Base-by-base conservation (phyloP, 2,888 invertebrate species). In the Lasioglossum malachurum region DNA sequence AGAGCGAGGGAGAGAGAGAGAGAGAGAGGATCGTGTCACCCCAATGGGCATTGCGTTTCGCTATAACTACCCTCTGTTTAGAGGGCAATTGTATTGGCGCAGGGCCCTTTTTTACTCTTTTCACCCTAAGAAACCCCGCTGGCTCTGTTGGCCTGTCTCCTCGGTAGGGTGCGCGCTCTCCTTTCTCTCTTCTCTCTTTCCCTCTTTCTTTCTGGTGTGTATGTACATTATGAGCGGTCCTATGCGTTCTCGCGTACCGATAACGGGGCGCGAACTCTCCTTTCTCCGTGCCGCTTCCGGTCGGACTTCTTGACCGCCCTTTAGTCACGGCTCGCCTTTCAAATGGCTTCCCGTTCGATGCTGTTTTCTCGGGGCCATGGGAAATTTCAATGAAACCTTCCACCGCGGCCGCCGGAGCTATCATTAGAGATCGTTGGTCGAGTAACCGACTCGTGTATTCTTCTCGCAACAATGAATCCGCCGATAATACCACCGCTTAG, bases 51-150 rank as follows among this genome's bases (percentile, higher is more conserved):
- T 88, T 90, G 89, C 93, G 87, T 93, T 93, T 93, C 92, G 90
- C 91, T 92, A 91, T 93, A 93, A 93, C 93, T 93, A 93, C 93
- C 93, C 93, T 93, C 92, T 93, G 93, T 94, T 94, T 94, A 93
- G 93, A 92, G 92, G 93, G 91, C 93, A 93, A 93, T 93, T 93
- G 93, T 93, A 91, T 90, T 87, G 89, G 84, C 88, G 92, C 89
- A 88, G 91, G 90, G 91, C 88, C 84, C 92, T 93, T 92, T 44
- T 93, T 92, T 91, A 92, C 89, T 92, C 91, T 88, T 87, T 91
- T 90, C 92, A 89, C 87, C 89, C 90, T 87, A 90, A 90, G 93
- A 93, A 93, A 91, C 93, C 93, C 93, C 93, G 93, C 93, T 92
- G 93, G 86, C 90, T 92, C 88, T 93, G 93, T 93, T 93, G 93